Evolutionary conservation across 2,888 invertebrate genomes (phyloP), one percentile per base, ranked within the genome.

Genomic region (Luperina nickerlii): DNA sequence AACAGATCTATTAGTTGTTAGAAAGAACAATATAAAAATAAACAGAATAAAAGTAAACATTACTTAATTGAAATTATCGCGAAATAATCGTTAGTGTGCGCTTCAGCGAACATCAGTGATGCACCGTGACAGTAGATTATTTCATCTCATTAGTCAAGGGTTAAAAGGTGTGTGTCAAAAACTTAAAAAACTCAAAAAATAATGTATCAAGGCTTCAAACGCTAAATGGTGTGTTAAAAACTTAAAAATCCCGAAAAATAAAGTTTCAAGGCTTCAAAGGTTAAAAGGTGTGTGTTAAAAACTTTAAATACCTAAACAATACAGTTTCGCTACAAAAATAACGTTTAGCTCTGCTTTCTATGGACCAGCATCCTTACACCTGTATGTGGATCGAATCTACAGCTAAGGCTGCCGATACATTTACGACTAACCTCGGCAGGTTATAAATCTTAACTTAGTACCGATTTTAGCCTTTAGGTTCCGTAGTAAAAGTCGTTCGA

Each of bases 381-480:
- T 82, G 83, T 81, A 86, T 90, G 76, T 83, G 77, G 82, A 82
- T 77, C 79, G 84, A 84, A 81, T 83, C 83, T 81, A 76, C 76
- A 84, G 81, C 83, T 88, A 88, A 87, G 90, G 85, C 87, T 83
- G 84, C 68, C 89, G 88, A 91, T 91, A 91, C 90, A 90, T 91
- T 90, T 82, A 87, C 88, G 89, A 89, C 90, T 89, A 81, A 82
- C 82, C 87, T 88, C 88, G 89, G 87, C 88, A 85, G 86, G 88
- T 86, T 80, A 88, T 91, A 90, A 91, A 91, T 91, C 89, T 88
- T 89, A 89, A 90, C 90, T 88, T 84, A 83, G 81, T 90, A 85
- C 88, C 87, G 82, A 88, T 89, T 89, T 89, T 60, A 60, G 57
- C 11, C 11, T 60, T 57, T 88, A 85, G 89, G 85, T 82, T 76